Base-by-base conservation (phyloP, 2,113 vertebrate species). In the Mugil cephalus region DNA sequence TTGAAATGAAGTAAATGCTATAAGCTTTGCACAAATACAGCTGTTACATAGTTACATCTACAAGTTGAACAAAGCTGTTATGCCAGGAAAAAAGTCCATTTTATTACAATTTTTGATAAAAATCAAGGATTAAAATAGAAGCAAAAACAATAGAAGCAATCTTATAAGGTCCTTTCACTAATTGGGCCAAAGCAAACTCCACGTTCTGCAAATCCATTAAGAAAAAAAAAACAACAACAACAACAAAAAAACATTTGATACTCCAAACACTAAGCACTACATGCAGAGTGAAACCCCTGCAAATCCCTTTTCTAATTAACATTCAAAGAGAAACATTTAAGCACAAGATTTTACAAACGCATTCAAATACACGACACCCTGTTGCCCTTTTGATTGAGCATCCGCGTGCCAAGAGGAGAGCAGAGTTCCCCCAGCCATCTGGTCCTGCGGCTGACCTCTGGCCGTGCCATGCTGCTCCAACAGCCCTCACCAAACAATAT, bases 251-350 rank as follows among this genome's bases (percentile, higher is more conserved):
- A 62, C 51, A 78, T 17, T 74, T 77, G 36, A 83, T 68, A 74
- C 52, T 59, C 66, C 19, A 70, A 75, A 71, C 43, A 63, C 58
- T 62, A 86, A 86, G 69, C 60, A 50, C 35, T 54, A 55, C 82
- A 77, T 69, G 77, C 74, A 53, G 52, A 74, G 77, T 46, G 73
- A 50, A 80, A 81, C 51, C 39, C 7, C 19, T 74, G 60, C 59
- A 81, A 83, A 80, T 83, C 87, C 82, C 78, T 58, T 71, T 70
- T 81, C 65, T 77, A 86, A 87, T 89, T 86, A 85, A 72, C 51
- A 88, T 81, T 85, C 86, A 89, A 85, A 89, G 79, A 75, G 48
- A 76, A 52, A 81, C 51, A 64, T 80, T 77, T 61, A 80, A 75
- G 65, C 38, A 21, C 60, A 81, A 73, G 63, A 75, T 76, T 83